phyloP scores from a whole-genome alignment of 2,888 invertebrate species.

The Cataglyphis livida region DNA sequence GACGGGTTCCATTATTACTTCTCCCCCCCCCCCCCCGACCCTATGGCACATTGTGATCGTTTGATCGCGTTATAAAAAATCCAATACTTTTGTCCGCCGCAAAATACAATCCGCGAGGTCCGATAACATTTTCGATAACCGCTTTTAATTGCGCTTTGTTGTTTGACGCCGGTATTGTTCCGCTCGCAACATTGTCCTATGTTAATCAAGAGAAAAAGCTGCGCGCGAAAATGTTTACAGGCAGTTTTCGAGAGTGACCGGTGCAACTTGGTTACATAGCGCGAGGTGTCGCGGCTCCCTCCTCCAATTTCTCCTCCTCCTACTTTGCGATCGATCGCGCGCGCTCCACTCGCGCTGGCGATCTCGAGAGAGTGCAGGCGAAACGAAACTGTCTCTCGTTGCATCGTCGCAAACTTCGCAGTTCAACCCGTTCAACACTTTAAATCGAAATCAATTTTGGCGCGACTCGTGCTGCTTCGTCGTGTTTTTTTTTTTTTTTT shows the following conservation, averaged over 20 bases:
- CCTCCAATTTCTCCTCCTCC: not conserved
- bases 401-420: slow-evolving; percentile 31
- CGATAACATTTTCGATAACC: slow-evolving; percentile 56
- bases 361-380: slow-evolving; percentile 46
- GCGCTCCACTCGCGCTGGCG: slow-evolving; percentile 38
- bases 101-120: slow-evolving; percentile 54
- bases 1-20: slow-evolving; percentile 35
- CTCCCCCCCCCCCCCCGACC: not conserved
- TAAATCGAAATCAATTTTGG: not conserved
- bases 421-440: slow-evolving; percentile 27
- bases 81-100: slow-evolving; percentile 53
- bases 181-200: slow-evolving; percentile 40
- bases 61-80: slow-evolving; percentile 56
- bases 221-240: slow-evolving; percentile 43
- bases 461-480: not conserved
- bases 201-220: slow-evolving; percentile 51
- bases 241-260: slow-evolving; percentile 40
- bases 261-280: slow-evolving; percentile 22
- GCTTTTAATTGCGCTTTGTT: slow-evolving; percentile 52
- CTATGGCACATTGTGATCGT: slow-evolving; percentile 27
- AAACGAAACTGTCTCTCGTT: slow-evolving; percentile 42
- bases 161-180: slow-evolving; percentile 53
- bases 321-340: slow-evolving; percentile 41
- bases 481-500: too few species aligned
- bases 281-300: slow-evolving; percentile 19